Base-by-base conservation (phyloP, 2,797 vertebrate genomes). In the Hyperoplus lanceolatus region DNA sequence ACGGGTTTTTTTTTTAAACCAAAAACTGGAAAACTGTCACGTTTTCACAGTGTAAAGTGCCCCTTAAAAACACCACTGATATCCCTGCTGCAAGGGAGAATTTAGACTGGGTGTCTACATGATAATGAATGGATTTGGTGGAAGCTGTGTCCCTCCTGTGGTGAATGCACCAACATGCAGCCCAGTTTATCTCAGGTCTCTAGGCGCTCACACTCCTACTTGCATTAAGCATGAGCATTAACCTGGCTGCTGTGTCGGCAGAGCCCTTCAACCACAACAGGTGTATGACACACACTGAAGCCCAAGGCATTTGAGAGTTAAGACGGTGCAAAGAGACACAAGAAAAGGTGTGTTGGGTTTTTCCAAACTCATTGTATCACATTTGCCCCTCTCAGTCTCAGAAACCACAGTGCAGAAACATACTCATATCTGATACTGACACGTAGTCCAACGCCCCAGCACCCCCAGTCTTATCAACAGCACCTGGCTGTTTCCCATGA, bases 401-500 rank as follows among this genome's bases (percentile, higher is more conserved):
- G 42, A 39, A 15, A 18, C 42, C 51, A 36, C 0, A 29, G 18
- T 13, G 68, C 29, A 66, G 45, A 51, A 49, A 70, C 14, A 41
- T 12, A 69, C 39, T 48, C 29, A 39, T 29, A 50, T 69, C 57
- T 18, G 38, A 21, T 71, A 82, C 63, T 82, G 92, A 95, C 94
- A 95, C 95, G 94, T 96, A 84, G 53, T 73, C 85, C 73, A 81
- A 84, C 29, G 7, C 61, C 55, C 60, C 72, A 42, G 57, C 74
- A 3, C 18, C 76, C 61, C 39, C 48, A 70, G 74, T 73, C 76
- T 85, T 91, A 89, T 92, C 92, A 90, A 16, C 39, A 83, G 68
- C 95, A 96, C 90, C 94, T 95, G 95, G 68, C 46, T n/a, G 68
- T 16, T 95, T 96, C 95, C 84, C 95, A 95, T 53, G 41, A 82